Conservation (phyloP, 2,888 invertebrate genomes). For the Spisula subtruncata region DNA sequence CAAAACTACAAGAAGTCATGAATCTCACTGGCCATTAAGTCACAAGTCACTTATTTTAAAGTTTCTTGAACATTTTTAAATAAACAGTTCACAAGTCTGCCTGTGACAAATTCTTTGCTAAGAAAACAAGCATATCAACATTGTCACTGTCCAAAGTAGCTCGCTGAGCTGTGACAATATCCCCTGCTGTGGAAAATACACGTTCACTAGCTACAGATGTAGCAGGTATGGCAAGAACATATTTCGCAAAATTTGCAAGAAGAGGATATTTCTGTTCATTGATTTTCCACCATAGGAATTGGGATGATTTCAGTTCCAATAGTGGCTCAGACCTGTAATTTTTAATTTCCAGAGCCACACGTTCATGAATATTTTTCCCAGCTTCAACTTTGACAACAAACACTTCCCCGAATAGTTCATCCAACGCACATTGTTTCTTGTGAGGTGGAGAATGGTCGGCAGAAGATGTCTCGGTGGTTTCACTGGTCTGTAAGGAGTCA, state of each 20-base stretch:
- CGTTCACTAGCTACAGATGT: neutral
- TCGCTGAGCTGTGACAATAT: neutral
- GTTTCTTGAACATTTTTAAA: no score
- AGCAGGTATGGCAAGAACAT: neutral
- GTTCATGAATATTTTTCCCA: neutral
- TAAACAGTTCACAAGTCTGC: no score
- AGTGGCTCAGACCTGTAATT: neutral
- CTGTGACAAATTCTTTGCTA: neutral
- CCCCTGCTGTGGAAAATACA: neutral
- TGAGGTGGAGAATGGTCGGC: no score
- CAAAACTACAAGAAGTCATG: no score
- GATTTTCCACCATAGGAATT: neutral
- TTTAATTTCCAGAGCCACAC: neutral
- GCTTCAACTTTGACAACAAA: neutral
- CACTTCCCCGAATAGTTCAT: neutral
- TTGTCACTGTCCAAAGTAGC: neutral
- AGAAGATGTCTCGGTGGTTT: no score
- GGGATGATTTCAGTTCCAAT: neutral
- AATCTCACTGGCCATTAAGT: no score
- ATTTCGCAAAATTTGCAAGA: neutral
- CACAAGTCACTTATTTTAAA: no score
- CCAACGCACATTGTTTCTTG: neutral
- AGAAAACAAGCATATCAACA: neutral
- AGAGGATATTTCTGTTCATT: neutral
- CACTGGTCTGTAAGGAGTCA: neutral